Evolutionary conservation across 2,113 vertebrate species (phyloP), one percentile per base, ranked within the genome.

Genomic region (Pholis gunnellus): DNA sequence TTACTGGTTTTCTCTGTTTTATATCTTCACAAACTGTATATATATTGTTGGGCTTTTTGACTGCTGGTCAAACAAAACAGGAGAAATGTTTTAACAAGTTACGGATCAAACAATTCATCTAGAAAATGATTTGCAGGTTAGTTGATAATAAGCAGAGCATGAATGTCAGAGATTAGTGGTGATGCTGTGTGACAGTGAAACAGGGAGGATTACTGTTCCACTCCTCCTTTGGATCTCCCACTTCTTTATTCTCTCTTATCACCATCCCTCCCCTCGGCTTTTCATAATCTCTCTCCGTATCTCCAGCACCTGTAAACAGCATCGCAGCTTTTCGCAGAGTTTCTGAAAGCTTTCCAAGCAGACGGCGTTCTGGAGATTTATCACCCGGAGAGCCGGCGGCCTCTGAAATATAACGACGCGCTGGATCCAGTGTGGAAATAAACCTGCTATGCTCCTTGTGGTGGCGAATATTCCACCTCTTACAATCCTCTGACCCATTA

Each of bases 341-440:
- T 82, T 74, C 81, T 89, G 78, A 88, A 71, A 61, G 44, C 22
- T 25, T 54, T 85, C 88, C 83, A 92, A 83, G 85, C 77, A 92
- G 78, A 89, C 82, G 22, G 72, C 75, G 84, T 91, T 90, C 75
- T 67, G 40, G 46, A 89, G 83, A 88, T 93, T 89, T 91, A 93
- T 91, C 86, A 36, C 72, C 81, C 56, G 52, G 81, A 60, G 79
- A 73, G 67, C 71, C 82, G 54, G n/a, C 54, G 36, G 75, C 61
- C 79, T 68, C 71, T 61, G 65, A 78, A 88, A 87, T 78, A 77
- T 83, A 88, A 78, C 50, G 25, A 82, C 78, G 52, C 11, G 66
- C 72, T 82, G 81, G 65, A 69, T 38, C 71, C 72, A 74, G 82
- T 50, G 79, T 85, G 79, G 84, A 87, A 90, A 87, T 44, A 86